A percentile compares a stretch with the other conserved stretches of the same genome.
Conservation (phyloP, 2,113 vertebrate genomes). For the Aphyosemion australe region DNA sequence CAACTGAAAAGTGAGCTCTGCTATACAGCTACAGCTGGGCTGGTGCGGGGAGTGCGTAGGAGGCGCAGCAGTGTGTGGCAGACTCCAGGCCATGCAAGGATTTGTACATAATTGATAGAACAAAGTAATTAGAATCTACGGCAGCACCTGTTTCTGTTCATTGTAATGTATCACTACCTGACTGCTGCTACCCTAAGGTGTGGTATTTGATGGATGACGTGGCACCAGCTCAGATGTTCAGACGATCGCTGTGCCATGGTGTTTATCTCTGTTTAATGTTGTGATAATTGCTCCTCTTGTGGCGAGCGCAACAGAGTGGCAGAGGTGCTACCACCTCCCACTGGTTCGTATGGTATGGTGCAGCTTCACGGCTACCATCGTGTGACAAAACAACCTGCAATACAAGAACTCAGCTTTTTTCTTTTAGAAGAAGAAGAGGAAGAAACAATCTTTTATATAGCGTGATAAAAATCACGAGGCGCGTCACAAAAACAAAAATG, state of each 20-base stretch:
- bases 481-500: too few relatives aligned
- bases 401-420: not conserved
- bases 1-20: slow-evolving; percentile 39
- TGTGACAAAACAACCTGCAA: slow-evolving; percentile 20
- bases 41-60: slow-evolving; percentile 46
- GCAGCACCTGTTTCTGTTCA: slow-evolving; percentile 80
- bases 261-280: slow-evolving; percentile 78
- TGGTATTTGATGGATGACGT: slow-evolving; percentile 66
- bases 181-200: slow-evolving; percentile 63
- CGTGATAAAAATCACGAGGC: too few relatives aligned
- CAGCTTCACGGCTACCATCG: slow-evolving; percentile 18
- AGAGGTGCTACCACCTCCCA: slow-evolving; percentile 46
- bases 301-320: slow-evolving; percentile 63
- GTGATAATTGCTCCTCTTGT: slow-evolving; percentile 71
- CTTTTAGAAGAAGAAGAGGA: too few relatives aligned
- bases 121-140: slow-evolving; percentile 77
- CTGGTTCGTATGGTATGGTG: slow-evolving; percentile 41
- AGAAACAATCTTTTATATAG: too few relatives aligned
- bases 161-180: slow-evolving; percentile 70
- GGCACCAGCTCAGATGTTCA: slow-evolving; percentile 72
- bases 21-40: slow-evolving; percentile 51
- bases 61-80: slow-evolving; percentile 57
- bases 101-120: slow-evolving; percentile 80
- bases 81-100: slow-evolving; percentile 69
- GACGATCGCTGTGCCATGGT: slow-evolving; percentile 63